A percentile compares a stretch with the other conserved stretches of the same genome.
These are phyloP conservation scores for Hipposideros larvatus DNA, from an alignment of 2,797 vertebrate genomes.

Conservation along the genomic window DNA sequence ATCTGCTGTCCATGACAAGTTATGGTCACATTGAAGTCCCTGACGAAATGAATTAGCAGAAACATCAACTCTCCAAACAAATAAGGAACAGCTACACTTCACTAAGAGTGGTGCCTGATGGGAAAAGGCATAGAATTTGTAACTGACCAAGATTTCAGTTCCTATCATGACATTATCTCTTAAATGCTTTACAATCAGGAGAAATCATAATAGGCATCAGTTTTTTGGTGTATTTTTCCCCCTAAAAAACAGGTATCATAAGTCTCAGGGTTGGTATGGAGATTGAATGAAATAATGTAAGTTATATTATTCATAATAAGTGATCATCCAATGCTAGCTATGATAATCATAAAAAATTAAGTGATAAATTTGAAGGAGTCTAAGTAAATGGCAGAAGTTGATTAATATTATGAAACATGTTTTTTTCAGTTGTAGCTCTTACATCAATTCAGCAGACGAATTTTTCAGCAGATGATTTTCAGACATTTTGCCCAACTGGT, in stretches of 20 bases:
- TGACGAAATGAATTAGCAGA: not conserved
- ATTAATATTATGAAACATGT: not conserved
- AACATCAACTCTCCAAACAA: not conserved
- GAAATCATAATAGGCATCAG: not conserved
- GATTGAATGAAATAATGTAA: conserved; percentile 28
- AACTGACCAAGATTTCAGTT: not conserved
- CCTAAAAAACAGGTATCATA: not conserved
- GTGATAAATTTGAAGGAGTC: not conserved
- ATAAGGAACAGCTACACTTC: not conserved
- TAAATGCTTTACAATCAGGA: not conserved
- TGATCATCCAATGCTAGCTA: not conserved
- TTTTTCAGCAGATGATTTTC: conserved; percentile 46
- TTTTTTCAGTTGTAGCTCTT: not conserved
- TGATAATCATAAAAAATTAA: conserved; percentile 50
- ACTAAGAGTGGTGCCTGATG: not conserved
- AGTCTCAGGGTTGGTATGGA: not conserved
- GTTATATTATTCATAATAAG: conserved; percentile 40
- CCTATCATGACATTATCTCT: not conserved
- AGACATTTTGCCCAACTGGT: not conserved
- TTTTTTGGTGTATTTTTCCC: not conserved
- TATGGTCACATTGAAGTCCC: not conserved
- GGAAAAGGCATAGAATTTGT: not conserved
- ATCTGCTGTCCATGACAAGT: not conserved
- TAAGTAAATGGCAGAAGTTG: not conserved
- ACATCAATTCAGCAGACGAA: conserved; percentile 6